Conservation (phyloP, 2,888 invertebrate species). For the Caenorhabditis sp. region DNA sequence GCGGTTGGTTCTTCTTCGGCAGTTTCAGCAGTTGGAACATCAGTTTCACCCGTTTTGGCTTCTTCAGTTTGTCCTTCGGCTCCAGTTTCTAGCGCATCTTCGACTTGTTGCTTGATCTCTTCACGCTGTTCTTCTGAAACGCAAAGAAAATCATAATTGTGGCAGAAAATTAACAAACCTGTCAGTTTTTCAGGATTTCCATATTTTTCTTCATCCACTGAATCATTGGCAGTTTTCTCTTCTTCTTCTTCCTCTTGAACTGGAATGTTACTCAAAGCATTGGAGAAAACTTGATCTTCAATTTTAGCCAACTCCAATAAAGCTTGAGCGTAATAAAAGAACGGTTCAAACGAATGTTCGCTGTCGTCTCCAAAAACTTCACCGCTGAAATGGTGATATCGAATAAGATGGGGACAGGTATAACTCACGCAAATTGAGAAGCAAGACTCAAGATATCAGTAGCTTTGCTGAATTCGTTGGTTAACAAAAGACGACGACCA, state of each 20-base stretch:
- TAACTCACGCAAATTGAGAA: constrained; percentile 6
- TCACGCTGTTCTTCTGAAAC: background rate
- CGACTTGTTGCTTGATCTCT: background rate
- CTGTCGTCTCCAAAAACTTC: constrained; percentile 81
- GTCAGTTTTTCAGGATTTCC: background rate
- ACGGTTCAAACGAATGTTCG: constrained; percentile 87
- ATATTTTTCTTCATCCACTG: background rate
- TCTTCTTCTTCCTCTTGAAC: constrained; percentile 6
- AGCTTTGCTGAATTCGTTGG: constrained; percentile 13
- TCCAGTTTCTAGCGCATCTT: background rate
- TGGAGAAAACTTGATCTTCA: constrained; percentile 82
- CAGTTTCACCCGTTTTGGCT: constrained; percentile 74
- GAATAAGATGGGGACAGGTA: background rate
- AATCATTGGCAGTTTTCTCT: constrained; percentile 1
- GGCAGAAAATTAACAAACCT: background rate
- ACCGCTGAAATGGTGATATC: constrained; percentile 11
- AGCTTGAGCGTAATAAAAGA: constrained; percentile 83
- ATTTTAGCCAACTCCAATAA: constrained; percentile 83
- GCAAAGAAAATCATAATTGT: constrained; percentile 1
- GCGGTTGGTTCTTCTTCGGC: background rate
- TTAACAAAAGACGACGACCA: constrained; percentile 24
- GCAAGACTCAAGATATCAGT: constrained; percentile 18
- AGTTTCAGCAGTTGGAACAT: constrained; percentile 77
- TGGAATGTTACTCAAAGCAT: constrained; percentile 19
- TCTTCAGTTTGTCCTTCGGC: constrained; percentile 5